These are phyloP conservation scores for Platycercus adscitus DNA, from an alignment of 2,113 vertebrate genomes.

Conservation along the genomic window DNA sequence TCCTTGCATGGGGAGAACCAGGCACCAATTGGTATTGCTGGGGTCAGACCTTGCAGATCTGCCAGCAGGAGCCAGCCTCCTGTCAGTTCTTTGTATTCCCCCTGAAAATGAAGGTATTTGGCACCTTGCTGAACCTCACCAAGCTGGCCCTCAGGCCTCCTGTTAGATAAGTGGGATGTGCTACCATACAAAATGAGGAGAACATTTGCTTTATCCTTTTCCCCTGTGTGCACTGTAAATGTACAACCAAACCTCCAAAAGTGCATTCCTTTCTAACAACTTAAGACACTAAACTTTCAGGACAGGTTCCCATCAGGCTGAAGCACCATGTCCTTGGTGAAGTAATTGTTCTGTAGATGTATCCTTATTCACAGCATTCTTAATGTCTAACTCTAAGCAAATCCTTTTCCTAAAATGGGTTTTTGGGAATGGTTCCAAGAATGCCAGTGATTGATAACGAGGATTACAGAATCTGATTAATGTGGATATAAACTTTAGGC, in stretches of 20 bases:
- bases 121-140: neutral
- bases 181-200: neutral
- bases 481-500: slow-evolving; percentile 21
- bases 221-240: neutral
- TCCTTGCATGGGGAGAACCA: neutral
- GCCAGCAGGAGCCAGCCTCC: neutral
- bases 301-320: neutral
- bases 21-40: fast-evolving
- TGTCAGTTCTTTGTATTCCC: neutral
- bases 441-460: slow-evolving; percentile 38
- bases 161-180: neutral
- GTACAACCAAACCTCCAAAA: neutral
- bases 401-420: slow-evolving; percentile 46
- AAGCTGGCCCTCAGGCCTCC: neutral
- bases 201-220: neutral
- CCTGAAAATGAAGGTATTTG: neutral
- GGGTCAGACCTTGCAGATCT: neutral
- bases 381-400: slow-evolving; percentile 10
- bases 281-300: neutral
- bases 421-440: slow-evolving; percentile 53
- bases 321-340: neutral
- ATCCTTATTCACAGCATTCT: slow-evolving; percentile 16
- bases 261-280: neutral
- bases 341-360: neutral
- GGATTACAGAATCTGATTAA: slow-evolving; percentile 32